A percentile compares a stretch with the other conserved stretches of the same genome.
Evolutionary conservation across 1,140 invertebrate species (phyloP).

Genomic region (Triops longicaudatus): DNA sequence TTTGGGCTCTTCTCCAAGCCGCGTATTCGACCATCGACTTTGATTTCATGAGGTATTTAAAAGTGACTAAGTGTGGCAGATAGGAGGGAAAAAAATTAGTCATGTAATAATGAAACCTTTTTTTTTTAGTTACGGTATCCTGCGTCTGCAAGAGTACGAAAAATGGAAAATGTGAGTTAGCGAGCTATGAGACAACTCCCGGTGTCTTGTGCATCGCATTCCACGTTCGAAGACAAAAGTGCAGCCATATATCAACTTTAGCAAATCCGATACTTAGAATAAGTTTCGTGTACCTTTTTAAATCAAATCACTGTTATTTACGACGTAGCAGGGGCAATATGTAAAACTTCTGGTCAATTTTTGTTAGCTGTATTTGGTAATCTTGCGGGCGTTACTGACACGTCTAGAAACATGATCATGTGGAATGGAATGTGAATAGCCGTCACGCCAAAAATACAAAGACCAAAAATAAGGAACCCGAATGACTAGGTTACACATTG

Average conservation of each 20-base stretch:
- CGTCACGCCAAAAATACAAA: background rate
- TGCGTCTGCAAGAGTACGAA: constrained; percentile 1
- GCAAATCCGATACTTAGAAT: background rate
- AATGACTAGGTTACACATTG: constrained; percentile 7
- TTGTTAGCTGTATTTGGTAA: background rate
- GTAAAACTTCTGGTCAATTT: background rate
- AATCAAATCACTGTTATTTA: background rate
- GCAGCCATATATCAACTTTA: background rate
- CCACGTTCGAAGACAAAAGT: background rate
- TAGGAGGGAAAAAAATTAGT: background rate
- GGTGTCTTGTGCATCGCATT: background rate
- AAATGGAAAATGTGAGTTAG: constrained; percentile 1
- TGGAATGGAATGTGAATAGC: background rate
- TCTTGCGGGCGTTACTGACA: background rate
- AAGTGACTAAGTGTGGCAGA: background rate
- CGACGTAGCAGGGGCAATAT: background rate
- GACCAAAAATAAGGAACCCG: background rate
- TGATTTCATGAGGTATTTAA: constrained; percentile 65
- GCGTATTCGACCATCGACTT: constrained; percentile 82
- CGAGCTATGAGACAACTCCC: background rate
- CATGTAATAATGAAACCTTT: background rate
- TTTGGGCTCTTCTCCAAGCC: constrained; percentile 85
- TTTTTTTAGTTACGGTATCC: background rate
- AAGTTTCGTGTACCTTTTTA: background rate
- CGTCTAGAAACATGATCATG: constrained; percentile 15